Percentiles rank a stretch among this genome's conserved stretches.
Evolutionary conservation across 2,888 invertebrate species (phyloP).

Genomic region (Eupithecia centaureata): DNA sequence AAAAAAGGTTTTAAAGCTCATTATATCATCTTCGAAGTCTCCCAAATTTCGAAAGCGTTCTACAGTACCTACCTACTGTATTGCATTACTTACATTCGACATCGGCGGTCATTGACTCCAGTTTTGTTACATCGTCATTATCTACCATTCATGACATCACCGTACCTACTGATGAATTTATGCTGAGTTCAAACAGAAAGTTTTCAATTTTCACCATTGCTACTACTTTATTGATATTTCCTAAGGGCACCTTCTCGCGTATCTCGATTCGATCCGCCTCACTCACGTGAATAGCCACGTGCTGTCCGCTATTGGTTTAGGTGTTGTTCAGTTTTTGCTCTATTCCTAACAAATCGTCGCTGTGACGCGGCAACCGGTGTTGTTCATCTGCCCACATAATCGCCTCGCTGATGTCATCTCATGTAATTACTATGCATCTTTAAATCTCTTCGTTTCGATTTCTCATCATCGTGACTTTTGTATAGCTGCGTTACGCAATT

Average conservation of each 20-base stretch:
- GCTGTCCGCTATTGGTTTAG: constrained; percentile 34
- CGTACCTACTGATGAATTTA: constrained; percentile 8
- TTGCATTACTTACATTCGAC: constrained; percentile 23
- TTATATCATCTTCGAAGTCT: not conserved
- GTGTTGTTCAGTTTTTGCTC: constrained; percentile 48
- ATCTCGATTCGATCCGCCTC: not conserved
- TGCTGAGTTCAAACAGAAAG: not conserved
- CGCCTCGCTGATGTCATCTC: constrained; percentile 68
- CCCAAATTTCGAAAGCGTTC: not conserved
- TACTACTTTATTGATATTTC: not conserved
- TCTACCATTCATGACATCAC: constrained; percentile 25
- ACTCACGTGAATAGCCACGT: constrained; percentile 56
- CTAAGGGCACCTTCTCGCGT: not conserved
- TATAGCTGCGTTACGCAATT: not conserved
- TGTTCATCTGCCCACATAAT: constrained; percentile 52
- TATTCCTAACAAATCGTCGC: constrained; percentile 51
- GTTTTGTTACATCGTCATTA: constrained; percentile 23
- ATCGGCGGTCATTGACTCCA: constrained; percentile 50
- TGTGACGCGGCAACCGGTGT: constrained; percentile 64
- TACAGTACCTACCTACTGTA: not conserved
- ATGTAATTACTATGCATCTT: constrained; percentile 45
- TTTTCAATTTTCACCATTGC: not conserved
- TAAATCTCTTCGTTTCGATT: not conserved
- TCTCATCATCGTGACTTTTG: not conserved
- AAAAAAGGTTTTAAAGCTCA: not conserved